A percentile compares a stretch with the other conserved stretches of the same genome.
phyloP scores from a whole-genome alignment of 2,113 vertebrate genomes.

The Platanista minor region DNA sequence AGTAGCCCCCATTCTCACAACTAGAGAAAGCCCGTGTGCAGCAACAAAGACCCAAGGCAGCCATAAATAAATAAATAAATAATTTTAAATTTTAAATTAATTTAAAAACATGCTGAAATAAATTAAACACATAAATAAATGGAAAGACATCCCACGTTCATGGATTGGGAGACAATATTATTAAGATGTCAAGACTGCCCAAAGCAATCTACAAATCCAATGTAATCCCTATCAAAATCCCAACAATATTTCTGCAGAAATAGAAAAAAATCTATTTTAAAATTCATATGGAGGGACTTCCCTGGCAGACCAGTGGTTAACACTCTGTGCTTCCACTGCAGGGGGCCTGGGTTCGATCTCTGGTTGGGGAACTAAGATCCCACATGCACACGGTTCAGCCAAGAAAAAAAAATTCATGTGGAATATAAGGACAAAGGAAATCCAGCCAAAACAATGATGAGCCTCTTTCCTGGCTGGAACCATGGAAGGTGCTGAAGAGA shows the following conservation, averaged over 20 bases:
- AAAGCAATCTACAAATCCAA: not conserved
- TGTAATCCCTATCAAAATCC: not conserved
- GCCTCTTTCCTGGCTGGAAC: too few species aligned
- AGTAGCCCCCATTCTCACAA: too few species aligned
- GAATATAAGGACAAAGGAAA: not conserved
- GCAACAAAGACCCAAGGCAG: too few species aligned
- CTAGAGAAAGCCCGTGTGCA: too few species aligned
- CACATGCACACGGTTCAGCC: too few species aligned
- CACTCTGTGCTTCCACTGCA: too few species aligned
- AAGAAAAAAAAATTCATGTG: not conserved
- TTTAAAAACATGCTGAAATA: not conserved
- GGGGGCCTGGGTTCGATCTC: too few species aligned
- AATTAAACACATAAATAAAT: conserved; percentile 5
- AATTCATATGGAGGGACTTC: not conserved
- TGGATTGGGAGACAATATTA: not conserved
- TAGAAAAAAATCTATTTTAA: not conserved
- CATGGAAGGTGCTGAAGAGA: too few species aligned
- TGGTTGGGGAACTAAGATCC: too few species aligned
- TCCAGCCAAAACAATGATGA: not conserved
- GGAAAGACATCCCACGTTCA: not conserved
- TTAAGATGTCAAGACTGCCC: not conserved
- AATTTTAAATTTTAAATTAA: too few species aligned
- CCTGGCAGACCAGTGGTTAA: too few species aligned
- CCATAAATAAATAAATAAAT: too few species aligned
- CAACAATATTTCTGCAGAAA: not conserved